Conservation (phyloP, 1,140 invertebrate species). For the Megalonaias nervosa region DNA sequence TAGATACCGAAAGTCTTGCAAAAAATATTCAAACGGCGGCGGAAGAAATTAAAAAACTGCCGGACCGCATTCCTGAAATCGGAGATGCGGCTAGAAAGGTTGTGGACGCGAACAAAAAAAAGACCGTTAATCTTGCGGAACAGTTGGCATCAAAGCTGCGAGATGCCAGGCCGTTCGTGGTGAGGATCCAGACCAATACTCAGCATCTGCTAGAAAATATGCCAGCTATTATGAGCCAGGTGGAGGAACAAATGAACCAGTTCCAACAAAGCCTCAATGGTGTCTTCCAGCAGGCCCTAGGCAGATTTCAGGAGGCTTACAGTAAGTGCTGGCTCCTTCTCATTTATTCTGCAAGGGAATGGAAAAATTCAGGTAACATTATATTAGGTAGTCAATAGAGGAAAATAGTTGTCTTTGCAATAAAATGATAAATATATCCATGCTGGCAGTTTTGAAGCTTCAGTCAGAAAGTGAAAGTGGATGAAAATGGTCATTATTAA, state of each 20-base stretch:
- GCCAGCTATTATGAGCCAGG: slow-evolving; percentile 22
- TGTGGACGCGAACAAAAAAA: slow-evolving; percentile 6
- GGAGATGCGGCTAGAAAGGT: too few relatives aligned
- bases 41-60: too few relatives aligned
- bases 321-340: too few relatives aligned
- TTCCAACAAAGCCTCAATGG: neutral
- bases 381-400: too few relatives aligned
- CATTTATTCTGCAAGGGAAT: too few relatives aligned
- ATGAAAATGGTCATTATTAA: neutral
- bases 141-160: slow-evolving; percentile 5
- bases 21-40: too few relatives aligned
- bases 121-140: slow-evolving; percentile 20
- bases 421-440: neutral
- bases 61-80: too few relatives aligned
- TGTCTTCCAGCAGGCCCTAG: too few relatives aligned
- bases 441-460: neutral
- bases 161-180: slow-evolving; percentile 14
- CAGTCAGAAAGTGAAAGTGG: neutral
- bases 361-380: too few relatives aligned
- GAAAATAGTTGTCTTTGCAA: neutral
- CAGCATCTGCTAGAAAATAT: slow-evolving; percentile 24
- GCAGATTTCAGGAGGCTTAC: too few relatives aligned
- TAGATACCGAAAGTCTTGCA: too few relatives aligned
- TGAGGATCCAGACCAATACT: slow-evolving; percentile 13
- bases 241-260: slow-evolving; percentile 6